Base-by-base conservation (phyloP, 2,797 vertebrate genomes). In the Phoeniculus purpureus region DNA sequence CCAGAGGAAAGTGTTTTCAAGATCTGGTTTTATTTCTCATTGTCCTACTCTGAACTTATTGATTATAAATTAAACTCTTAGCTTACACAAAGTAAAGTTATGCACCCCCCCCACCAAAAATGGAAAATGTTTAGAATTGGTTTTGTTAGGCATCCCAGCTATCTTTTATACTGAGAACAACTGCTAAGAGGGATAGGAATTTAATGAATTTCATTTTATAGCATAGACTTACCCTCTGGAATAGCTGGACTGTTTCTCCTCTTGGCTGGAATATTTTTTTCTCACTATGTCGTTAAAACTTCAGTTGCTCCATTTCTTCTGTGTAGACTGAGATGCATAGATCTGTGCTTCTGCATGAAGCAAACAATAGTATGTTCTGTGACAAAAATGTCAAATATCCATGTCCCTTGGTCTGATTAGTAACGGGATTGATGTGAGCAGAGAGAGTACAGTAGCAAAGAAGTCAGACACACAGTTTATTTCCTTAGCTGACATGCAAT, bases 231-330 rank as follows among this genome's bases (percentile, higher is more conserved):
- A 84, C 89, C 47, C 40, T 92, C 67, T 85, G 88, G 95, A 93
- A 93, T 75, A 59, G 62, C 59, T 85, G 82, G 40, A 59, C 81
- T 81, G 21, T 87, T n/a, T 89, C 60, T 94, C 52, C 32, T 84
- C 65, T 88, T 93, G 80, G 60, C 83, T 88, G 55, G 25, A 18
- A 34, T 68, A 93, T 94, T 95, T 96, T 71, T 93, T 94, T 93
- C 71, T 91, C 81, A 89, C 94, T 88, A 94, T 87, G 74, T 93
- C 83, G 90, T 84, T 90, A 90, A 82, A 88, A 70, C 29, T 83
- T 93, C 74, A 88, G 2, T 93, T 89, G 60, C n/a, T 94, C 55
- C 20, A 26, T 95, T 92, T 78, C 72, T 91, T 95, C 95, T 81
- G 21, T 64, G 72, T 72, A 68, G 83, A 43, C 86, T 71, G 71